Base-by-base conservation (phyloP, 2,888 invertebrate species). In the Trypoxylon attenuatum region DNA sequence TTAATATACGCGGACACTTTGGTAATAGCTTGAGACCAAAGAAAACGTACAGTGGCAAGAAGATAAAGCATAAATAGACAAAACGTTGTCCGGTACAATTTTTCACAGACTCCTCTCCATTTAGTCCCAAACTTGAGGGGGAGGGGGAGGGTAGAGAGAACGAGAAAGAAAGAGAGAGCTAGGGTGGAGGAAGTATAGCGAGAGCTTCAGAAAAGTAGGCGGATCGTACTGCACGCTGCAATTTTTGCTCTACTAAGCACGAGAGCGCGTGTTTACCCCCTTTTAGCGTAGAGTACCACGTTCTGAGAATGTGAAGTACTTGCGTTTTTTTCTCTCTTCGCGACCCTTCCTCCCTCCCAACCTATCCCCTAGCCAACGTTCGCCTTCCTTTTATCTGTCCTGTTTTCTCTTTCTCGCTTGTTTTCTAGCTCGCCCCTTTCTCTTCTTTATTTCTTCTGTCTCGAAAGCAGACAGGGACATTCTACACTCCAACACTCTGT, bases 191-290 rank as follows among this genome's bases (percentile, higher is more conserved):
- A 0, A 10, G 33, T 33, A 13, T 33, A 33, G 33, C 5, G 13
- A 2, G 33, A 33, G 33, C 33, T 13, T 33, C 6, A 13, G 13
- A 33, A 33, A 33, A 33, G 33, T 33, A 33, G 33, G 13, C 33
- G 56, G 41, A 55, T 61, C 61, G 50, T 52, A 57, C 33, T 57
- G 68, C 43, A 50, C 52, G 50, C 43, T 67, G 53, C 52, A 61
- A 61, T 56, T 57, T 68, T 68, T 67, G 68, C 68, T 72, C 47
- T 57, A 63, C 52, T 72, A 69, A 76, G 62, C 66, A 72, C 58
- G 63, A 78, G 73, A 49, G 73, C 61, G 67, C 64, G 73, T 77
- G 76, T 81, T 81, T 78, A 80, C 73, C 80, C 72, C 76, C 69
- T 80, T 80, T 80, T 80, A 81, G 56, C 76, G 69, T 68, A 63